phyloP scores from a whole-genome alignment of 2,888 invertebrate species.

The Eutolmus rufibarbis region DNA sequence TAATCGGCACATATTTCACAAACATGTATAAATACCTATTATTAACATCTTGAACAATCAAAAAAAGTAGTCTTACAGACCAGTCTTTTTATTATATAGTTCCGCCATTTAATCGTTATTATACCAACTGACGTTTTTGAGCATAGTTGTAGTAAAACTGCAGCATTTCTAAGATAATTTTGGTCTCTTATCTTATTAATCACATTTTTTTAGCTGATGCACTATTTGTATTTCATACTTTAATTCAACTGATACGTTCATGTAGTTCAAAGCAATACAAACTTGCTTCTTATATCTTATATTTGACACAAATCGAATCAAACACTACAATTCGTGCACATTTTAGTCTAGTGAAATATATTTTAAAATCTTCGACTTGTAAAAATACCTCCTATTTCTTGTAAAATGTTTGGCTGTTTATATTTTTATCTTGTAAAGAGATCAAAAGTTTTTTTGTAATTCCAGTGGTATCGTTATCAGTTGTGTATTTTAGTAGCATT shows the following conservation, averaged over 20 bases:
- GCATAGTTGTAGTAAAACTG: background rate
- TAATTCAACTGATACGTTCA: background rate
- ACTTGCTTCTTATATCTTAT: background rate
- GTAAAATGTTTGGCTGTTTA: background rate
- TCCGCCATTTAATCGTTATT: background rate
- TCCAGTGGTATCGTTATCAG: background rate
- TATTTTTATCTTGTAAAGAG: background rate
- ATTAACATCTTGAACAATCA: background rate
- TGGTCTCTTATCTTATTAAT: background rate
- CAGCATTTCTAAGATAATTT: background rate
- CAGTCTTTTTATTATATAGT: background rate
- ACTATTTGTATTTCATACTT: background rate
- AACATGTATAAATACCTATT: no score
- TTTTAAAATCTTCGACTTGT: background rate
- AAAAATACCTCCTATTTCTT: background rate
- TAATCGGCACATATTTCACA: no score
- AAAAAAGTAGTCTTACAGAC: background rate
- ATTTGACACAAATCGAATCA: background rate
- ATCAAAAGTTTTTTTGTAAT: background rate
- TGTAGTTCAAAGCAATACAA: background rate
- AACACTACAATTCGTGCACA: background rate
- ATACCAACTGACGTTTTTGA: background rate
- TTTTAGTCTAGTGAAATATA: background rate
- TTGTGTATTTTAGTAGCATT: background rate
- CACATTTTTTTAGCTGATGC: background rate